These are phyloP conservation scores for Petromus typicus DNA, from an alignment of 2,113 vertebrate species.

Conservation along the genomic window DNA sequence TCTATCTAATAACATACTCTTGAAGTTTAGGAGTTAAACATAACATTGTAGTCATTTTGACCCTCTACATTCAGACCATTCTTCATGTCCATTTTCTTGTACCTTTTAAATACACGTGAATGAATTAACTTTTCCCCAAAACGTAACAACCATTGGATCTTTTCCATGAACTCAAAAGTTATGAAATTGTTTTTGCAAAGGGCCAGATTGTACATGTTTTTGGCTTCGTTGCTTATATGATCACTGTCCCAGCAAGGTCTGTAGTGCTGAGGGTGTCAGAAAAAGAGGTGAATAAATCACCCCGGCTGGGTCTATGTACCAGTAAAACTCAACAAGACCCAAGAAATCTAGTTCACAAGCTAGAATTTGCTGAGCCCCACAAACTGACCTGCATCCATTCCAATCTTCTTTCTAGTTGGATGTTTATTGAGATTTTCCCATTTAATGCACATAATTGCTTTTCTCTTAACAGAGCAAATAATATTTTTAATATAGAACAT, in stretches of 20 bases:
- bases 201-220: neutral
- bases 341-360: neutral
- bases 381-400: neutral
- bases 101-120: neutral
- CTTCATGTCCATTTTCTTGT: neutral
- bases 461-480: neutral
- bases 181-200: neutral
- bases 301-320: neutral
- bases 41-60: neutral
- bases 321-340: neutral
- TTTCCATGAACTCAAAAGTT: neutral
- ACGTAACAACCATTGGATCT: neutral
- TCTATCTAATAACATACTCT: neutral
- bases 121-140: neutral
- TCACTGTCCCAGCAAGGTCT: neutral
- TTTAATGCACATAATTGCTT: neutral
- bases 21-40: neutral
- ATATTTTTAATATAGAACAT: neutral
- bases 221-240: neutral
- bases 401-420: neutral
- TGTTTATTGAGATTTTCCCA: neutral
- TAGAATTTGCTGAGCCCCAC: neutral
- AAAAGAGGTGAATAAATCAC: neutral
- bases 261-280: neutral
- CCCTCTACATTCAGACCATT: neutral